Percentiles rank a stretch among this genome's conserved stretches.
phyloP scores from a whole-genome alignment of 2,797 vertebrate genomes.

The Diplodus sargus region DNA sequence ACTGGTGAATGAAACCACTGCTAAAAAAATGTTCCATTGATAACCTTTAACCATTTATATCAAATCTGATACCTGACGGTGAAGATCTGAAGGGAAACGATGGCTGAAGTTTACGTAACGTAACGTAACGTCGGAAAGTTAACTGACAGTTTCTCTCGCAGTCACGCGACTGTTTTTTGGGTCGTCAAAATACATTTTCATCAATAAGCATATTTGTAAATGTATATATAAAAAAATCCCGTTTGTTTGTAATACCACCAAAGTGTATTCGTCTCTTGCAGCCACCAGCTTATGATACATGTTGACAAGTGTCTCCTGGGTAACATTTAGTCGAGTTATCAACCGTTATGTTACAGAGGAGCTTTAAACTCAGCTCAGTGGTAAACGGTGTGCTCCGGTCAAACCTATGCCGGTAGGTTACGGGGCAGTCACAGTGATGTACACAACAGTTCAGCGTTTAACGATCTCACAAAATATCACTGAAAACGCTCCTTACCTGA shows the following conservation, averaged over 20 bases:
- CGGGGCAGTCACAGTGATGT: neutral
- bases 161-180: neutral
- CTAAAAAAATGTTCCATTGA: neutral
- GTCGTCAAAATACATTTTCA: neutral
- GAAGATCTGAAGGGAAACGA: neutral
- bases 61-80: neutral
- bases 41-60: neutral
- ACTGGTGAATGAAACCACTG: neutral
- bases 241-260: no score
- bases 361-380: neutral
- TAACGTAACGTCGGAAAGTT: neutral
- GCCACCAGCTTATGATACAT: neutral
- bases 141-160: neutral
- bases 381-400: neutral
- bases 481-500: constrained; percentile 80
- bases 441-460: neutral
- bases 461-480: neutral
- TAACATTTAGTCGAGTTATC: neutral
- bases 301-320: neutral
- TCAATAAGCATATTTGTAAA: neutral
- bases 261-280: neutral
- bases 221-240: neutral
- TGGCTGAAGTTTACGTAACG: neutral
- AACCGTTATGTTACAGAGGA: neutral
- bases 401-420: neutral